Conservation (phyloP, 2,888 invertebrate species). For the Plebejus melissa region DNA sequence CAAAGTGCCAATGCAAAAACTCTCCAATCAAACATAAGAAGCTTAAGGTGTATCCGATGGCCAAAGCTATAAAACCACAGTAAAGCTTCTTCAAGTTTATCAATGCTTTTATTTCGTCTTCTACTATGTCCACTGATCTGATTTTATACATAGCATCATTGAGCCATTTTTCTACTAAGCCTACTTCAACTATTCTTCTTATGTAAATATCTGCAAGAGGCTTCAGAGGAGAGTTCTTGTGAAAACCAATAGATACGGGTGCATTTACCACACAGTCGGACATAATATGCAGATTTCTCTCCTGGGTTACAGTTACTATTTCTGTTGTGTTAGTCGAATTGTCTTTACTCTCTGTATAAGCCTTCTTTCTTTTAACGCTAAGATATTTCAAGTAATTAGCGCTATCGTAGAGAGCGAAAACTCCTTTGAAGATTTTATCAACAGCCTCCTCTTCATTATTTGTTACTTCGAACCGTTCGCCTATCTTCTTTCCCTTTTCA, state of each 20-base stretch:
- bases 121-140: slow-evolving; percentile 75
- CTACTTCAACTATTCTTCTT: slow-evolving; percentile 84
- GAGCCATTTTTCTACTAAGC: slow-evolving; percentile 88
- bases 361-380: slow-evolving; percentile 77
- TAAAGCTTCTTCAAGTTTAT: slow-evolving; percentile 89
- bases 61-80: slow-evolving; percentile 86
- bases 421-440: slow-evolving; percentile 82
- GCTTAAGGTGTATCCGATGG: slow-evolving; percentile 82
- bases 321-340: slow-evolving; percentile 45
- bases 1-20: slow-evolving; percentile 82
- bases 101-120: slow-evolving; percentile 83
- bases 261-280: slow-evolving; percentile 87
- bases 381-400: slow-evolving; percentile 83
- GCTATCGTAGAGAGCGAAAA: slow-evolving; percentile 90
- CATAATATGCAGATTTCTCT: slow-evolving; percentile 88
- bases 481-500: slow-evolving; percentile 82
- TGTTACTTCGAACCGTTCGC: slow-evolving; percentile 81
- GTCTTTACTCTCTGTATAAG: slow-evolving; percentile 47
- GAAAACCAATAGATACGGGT: slow-evolving; percentile 89
- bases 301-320: slow-evolving; percentile 37
- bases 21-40: slow-evolving; percentile 79
- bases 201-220: slow-evolving; percentile 83
- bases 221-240: slow-evolving; percentile 89
- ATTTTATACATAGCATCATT: slow-evolving; percentile 84
- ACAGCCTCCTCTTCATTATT: slow-evolving; percentile 82